phyloP scores from a whole-genome alignment of 1,140 invertebrate species.

The Leptonema lineaticorne region DNA sequence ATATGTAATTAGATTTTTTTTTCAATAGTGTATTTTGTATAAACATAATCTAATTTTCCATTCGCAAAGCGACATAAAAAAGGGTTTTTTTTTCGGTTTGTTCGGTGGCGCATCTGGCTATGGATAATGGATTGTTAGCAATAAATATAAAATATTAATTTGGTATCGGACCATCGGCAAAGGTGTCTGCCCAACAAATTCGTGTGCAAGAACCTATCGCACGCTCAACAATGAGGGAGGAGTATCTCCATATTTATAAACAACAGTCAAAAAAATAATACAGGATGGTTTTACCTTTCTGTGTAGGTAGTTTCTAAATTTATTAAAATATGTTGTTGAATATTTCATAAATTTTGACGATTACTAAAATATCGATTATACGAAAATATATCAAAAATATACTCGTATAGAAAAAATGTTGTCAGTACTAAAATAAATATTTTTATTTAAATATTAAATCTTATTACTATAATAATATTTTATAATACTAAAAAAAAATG shows the following conservation, averaged over 20 bases:
- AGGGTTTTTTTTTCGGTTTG: neutral
- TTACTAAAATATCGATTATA: too few relatives aligned
- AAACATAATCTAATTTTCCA: too few relatives aligned
- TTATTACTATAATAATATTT: too few relatives aligned
- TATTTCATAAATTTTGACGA: too few relatives aligned
- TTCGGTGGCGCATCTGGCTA: conserved; percentile 13
- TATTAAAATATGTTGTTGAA: too few relatives aligned
- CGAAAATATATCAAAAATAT: too few relatives aligned
- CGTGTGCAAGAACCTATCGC: neutral
- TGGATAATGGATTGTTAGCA: conserved; percentile 7
- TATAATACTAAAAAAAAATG: too few relatives aligned
- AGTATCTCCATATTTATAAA: conserved; percentile 5
- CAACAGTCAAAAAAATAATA: neutral
- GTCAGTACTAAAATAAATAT: too few relatives aligned
- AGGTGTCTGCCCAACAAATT: conserved; percentile 19
- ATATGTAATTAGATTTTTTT: neutral
- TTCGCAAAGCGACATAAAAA: too few relatives aligned
- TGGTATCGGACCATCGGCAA: conserved; percentile 14
- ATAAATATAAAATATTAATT: conserved; percentile 20
- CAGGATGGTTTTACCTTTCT: neutral
- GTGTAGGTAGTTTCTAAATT: too few relatives aligned
- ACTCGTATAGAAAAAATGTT: too few relatives aligned
- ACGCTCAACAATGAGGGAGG: conserved; percentile 15
- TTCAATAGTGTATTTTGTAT: neutral
- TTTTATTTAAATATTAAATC: too few relatives aligned